Base-by-base conservation (phyloP, 2,797 vertebrate species). In the Sebastes hubbsi region DNA sequence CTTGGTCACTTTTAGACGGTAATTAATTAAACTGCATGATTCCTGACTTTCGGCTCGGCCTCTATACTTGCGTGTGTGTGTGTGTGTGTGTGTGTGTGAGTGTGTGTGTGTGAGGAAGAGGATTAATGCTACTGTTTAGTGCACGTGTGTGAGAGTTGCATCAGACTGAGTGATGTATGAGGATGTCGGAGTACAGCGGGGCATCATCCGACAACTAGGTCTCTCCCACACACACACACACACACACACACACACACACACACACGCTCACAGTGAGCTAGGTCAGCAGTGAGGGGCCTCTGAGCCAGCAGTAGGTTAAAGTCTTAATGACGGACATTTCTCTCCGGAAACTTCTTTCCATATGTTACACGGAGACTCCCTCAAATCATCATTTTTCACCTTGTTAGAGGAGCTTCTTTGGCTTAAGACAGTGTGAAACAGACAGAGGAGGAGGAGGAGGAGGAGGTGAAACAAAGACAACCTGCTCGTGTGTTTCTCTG, bases 21-120 rank as follows among this genome's bases (percentile, higher is more conserved):
- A 93, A 96, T 96, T 95, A 95, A 96, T 96, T 93, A 95, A 94
- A 92, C 94, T 87, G 54, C 94, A 90, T 52, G 94, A 94, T 88
- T 87, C 87, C 88, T 86, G 94, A 91, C 89, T 76, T 71, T 77
- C 74, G 73, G 85, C 86, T 54, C 6, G 13, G 76, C 83, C 68
- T 87, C 61, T 66, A 18, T 7, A 42, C 67, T 77, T 69, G 62
- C 36, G 22, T 76, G 52, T 82, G 71, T 24, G 24, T 30, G 55
- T 14, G 52, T 24, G 52, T 24, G 24, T 13, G 54, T 13, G 52
- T 82, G 70, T 24, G 24, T 30, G 54, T 14, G 49, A 36, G 34
- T 30, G 54, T 14, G 52, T 82, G 71, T 24, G 24, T 30, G 55
- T 14, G 49, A 16, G 25, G 12, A 25, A 29, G 22, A 36, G 49